phyloP scores from a whole-genome alignment of 2,113 vertebrate genomes.

The Eleginops maclovinus region DNA sequence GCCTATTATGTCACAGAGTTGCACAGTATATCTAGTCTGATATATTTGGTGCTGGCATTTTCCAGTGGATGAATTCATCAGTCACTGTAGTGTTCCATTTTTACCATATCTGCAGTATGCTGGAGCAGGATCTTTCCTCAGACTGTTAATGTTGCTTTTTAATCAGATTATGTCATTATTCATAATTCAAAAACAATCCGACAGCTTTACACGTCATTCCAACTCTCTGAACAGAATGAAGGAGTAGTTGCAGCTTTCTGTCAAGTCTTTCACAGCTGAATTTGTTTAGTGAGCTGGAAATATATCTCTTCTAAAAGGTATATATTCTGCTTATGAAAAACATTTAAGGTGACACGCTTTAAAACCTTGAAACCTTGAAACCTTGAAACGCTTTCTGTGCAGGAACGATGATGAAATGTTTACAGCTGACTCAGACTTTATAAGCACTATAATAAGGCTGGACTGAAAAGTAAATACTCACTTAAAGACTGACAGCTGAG shows the following conservation, averaged over 20 bases:
- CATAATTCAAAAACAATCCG: constrained; percentile 3
- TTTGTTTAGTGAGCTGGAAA: constrained; percentile 10
- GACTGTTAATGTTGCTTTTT: constrained; percentile 41
- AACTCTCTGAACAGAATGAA: constrained; percentile 12
- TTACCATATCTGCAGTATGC: constrained; percentile 21
- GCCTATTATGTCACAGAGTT: constrained; percentile 10
- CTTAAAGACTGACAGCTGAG: constrained; percentile 31
- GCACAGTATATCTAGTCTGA: constrained; percentile 38
- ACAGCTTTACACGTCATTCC: constrained; percentile 26
- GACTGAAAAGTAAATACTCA: constrained; percentile 66
- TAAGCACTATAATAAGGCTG: constrained; percentile 1
- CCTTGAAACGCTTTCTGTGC: not conserved
- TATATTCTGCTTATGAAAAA: not conserved
- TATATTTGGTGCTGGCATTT: constrained; percentile 37
- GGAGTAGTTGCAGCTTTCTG: constrained; percentile 4
- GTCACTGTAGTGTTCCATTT: constrained; percentile 31
- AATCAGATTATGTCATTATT: constrained; percentile 38
- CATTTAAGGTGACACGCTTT: constrained; percentile 7
- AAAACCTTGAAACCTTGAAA: too few relatives aligned
- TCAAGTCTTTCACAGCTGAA: constrained; percentile 2
- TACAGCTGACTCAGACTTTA: constrained; percentile 7
- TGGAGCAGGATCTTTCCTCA: constrained; percentile 21
- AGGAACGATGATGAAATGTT: constrained; percentile 5
- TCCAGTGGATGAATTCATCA: constrained; percentile 19
- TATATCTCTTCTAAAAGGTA: constrained; percentile 3